These are phyloP conservation scores for Drosophila sordidapex DNA, from an alignment of 2,888 invertebrate genomes.

Conservation along the genomic window DNA sequence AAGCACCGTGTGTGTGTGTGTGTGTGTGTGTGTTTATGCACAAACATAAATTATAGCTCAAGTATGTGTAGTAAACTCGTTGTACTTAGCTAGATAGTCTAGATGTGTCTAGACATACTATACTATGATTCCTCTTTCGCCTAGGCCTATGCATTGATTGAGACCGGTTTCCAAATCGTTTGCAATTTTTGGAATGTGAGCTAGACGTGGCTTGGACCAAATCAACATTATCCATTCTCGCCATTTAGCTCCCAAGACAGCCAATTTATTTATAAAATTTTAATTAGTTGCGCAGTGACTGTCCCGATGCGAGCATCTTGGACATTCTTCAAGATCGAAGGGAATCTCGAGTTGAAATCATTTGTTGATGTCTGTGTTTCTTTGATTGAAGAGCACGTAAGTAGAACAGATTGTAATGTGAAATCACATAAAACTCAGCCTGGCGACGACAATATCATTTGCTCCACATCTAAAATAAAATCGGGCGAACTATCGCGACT, in stretches of 20 bases:
- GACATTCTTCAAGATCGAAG: background rate
- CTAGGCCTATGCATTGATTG: constrained; percentile 23
- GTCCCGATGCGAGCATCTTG: background rate
- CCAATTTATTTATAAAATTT: background rate
- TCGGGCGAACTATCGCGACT: constrained; percentile 8
- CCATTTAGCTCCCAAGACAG: background rate
- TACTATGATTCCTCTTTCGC: constrained; percentile 17
- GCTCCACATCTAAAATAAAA: constrained; percentile 44
- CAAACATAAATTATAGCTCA: constrained; percentile 13
- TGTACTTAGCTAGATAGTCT: constrained; percentile 18
- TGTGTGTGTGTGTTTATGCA: constrained; percentile 24
- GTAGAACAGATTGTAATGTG: background rate
- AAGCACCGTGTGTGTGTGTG: constrained; percentile 38
- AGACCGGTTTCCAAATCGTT: constrained; percentile 25
- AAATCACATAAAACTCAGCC: constrained; percentile 2
- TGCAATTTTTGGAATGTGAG: constrained; percentile 20
- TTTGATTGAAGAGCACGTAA: constrained; percentile 1
- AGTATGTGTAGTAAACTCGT: constrained; percentile 20
- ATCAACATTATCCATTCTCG: constrained; percentile 14
- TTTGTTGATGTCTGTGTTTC: background rate
- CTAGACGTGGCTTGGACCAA: background rate
- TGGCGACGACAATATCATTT: constrained; percentile 36
- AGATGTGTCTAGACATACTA: constrained; percentile 29
- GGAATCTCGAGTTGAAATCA: background rate
- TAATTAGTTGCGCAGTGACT: background rate